Evolutionary conservation across 2,113 vertebrate species (phyloP).

Genomic region (Struthidea cinerea): DNA sequence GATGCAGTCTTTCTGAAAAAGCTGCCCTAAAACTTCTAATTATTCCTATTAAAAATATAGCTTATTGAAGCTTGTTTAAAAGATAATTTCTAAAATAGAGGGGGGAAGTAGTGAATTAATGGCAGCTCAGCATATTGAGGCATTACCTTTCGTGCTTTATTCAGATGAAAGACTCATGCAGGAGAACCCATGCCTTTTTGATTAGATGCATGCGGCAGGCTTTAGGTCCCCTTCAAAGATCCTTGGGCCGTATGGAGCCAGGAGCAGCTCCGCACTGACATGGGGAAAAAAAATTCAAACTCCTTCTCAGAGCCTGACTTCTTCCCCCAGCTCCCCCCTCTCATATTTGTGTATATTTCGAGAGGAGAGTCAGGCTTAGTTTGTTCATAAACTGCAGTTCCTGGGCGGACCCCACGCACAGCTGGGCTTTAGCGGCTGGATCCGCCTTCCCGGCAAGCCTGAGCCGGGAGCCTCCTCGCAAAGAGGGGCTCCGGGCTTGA

Average conservation of each 20-base stretch:
- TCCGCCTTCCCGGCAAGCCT: constrained; percentile 64
- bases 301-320: neutral
- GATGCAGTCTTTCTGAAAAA: constrained; percentile 19
- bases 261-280: neutral
- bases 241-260: neutral
- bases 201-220: neutral
- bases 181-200: neutral
- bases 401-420: constrained; percentile 80
- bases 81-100: neutral
- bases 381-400: constrained; percentile 70
- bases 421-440: constrained; percentile 87
- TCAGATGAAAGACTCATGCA: neutral
- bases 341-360: constrained; percentile 54
- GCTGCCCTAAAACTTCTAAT: neutral
- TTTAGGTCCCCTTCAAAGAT: neutral
- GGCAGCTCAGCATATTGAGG: neutral
- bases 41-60: neutral
- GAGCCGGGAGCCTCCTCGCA: constrained; percentile 38
- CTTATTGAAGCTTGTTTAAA: neutral
- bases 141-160: neutral
- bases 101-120: neutral
- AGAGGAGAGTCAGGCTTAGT: constrained; percentile 31
- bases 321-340: constrained; percentile 5
- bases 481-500: constrained; percentile 32
- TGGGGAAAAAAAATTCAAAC: neutral